These are phyloP conservation scores for Choreutis nemorana DNA, from an alignment of 2,888 invertebrate genomes.

Conservation along the genomic window DNA sequence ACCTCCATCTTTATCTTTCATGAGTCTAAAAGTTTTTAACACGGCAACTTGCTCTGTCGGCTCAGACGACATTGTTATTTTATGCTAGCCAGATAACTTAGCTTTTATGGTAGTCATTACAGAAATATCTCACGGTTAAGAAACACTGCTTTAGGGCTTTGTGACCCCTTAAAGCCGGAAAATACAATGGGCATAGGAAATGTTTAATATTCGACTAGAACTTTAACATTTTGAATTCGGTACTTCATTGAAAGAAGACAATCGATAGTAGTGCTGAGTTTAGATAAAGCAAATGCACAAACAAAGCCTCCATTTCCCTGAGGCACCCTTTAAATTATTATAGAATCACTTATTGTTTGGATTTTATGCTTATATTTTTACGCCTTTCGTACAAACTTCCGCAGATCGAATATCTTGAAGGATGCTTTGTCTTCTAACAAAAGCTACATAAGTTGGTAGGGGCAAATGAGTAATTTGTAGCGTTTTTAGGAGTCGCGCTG, in stretches of 20 bases:
- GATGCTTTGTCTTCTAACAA: no score
- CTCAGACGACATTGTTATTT: constrained; percentile 46
- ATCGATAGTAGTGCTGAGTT: no score
- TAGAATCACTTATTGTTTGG: constrained; percentile 40
- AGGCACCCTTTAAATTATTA: constrained; percentile 36
- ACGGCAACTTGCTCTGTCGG: constrained; percentile 28
- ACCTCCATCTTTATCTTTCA: constrained; percentile 55
- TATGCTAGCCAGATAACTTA: constrained; percentile 44
- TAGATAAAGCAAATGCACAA: no score
- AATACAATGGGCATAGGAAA: no score
- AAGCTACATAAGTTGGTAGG: constrained; percentile 16
- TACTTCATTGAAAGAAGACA: no score
- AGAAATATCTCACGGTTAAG: constrained; percentile 10
- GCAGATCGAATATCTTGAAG: constrained; percentile 7
- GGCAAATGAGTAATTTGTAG: constrained; percentile 56
- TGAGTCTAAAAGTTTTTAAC: constrained; percentile 52
- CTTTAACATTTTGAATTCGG: no score
- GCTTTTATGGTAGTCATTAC: constrained; percentile 28
- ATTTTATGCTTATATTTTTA: constrained; percentile 28
- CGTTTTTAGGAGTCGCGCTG: constrained; percentile 42
- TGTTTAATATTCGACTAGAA: no score
- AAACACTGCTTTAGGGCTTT: no score
- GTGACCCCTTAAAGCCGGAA: no score
- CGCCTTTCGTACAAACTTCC: constrained; percentile 10
- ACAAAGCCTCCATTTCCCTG: constrained; percentile 22